These are phyloP conservation scores for Lithobates sylvaticus DNA, from an alignment of 2,797 vertebrate species.

Conservation along the genomic window DNA sequence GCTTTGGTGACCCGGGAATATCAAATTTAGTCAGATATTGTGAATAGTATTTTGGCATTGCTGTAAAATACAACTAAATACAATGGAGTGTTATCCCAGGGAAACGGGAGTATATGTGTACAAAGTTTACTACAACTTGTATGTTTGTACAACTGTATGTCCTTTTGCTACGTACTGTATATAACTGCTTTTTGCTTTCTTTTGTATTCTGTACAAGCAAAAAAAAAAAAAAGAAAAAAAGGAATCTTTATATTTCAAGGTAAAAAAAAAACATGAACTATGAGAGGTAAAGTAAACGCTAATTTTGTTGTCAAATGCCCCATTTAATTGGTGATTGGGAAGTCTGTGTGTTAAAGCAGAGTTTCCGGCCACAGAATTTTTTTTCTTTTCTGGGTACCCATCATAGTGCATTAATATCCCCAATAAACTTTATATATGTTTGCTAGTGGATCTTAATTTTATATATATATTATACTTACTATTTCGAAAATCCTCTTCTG, in stretches of 20 bases:
- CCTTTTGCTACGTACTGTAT: slow-evolving; percentile 8
- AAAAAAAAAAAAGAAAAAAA: background rate
- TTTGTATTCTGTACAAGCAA: background rate
- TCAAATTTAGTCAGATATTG: background rate
- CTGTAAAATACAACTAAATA: background rate
- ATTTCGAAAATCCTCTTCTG: no score
- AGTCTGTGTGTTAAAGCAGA: background rate
- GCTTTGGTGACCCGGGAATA: background rate
- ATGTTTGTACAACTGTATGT: background rate
- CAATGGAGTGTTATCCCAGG: background rate
- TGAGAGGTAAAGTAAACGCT: background rate
- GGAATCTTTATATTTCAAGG: background rate
- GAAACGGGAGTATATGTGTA: background rate
- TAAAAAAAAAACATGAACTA: background rate
- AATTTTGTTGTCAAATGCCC: background rate
- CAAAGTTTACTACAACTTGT: background rate
- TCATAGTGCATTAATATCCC: no score
- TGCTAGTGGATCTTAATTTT: no score
- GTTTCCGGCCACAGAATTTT: no score
- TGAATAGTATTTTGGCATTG: background rate
- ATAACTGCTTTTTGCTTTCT: background rate
- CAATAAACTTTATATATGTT: no score
- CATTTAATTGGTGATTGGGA: background rate
- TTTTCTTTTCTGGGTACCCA: no score
- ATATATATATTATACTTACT: no score